phyloP scores from a whole-genome alignment of 2,113 vertebrate genomes.

The Neogale vison region DNA sequence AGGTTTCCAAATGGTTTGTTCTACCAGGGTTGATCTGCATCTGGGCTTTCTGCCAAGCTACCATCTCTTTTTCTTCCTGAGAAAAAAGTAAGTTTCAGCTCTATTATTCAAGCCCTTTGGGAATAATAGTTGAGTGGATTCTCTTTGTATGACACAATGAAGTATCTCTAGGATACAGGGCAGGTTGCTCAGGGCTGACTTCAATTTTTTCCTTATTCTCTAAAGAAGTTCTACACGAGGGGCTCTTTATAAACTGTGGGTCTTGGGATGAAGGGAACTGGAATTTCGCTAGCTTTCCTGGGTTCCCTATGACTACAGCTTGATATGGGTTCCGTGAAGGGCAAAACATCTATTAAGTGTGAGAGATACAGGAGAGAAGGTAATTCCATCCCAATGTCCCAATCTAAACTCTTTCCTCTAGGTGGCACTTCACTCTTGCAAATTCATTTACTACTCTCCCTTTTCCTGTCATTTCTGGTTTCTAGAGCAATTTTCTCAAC shows the following conservation, averaged over 20 bases:
- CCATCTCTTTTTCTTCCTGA: conserved; percentile 58
- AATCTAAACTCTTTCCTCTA: background rate
- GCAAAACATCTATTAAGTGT: background rate
- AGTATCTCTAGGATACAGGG: background rate
- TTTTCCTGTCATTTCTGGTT: background rate
- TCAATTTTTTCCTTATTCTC: background rate
- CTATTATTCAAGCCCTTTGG: background rate
- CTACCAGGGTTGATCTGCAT: background rate
- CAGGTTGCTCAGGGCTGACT: background rate
- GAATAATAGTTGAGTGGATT: background rate
- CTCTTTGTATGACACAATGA: background rate
- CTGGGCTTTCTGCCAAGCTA: conserved; percentile 53
- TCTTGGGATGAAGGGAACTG: background rate
- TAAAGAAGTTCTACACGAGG: background rate
- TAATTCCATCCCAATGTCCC: background rate
- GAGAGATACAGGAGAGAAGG: background rate
- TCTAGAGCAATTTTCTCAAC: background rate
- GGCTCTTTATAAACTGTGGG: background rate
- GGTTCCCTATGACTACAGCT: background rate
- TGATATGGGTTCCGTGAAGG: background rate
- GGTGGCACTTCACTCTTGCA: background rate
- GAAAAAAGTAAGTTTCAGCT: background rate
- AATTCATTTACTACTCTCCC: background rate
- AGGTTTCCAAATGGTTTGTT: conserved; percentile 25
- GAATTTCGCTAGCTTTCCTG: background rate